These are phyloP conservation scores for Thelaira solivaga DNA, from an alignment of 2,888 invertebrate genomes.

Conservation along the genomic window DNA sequence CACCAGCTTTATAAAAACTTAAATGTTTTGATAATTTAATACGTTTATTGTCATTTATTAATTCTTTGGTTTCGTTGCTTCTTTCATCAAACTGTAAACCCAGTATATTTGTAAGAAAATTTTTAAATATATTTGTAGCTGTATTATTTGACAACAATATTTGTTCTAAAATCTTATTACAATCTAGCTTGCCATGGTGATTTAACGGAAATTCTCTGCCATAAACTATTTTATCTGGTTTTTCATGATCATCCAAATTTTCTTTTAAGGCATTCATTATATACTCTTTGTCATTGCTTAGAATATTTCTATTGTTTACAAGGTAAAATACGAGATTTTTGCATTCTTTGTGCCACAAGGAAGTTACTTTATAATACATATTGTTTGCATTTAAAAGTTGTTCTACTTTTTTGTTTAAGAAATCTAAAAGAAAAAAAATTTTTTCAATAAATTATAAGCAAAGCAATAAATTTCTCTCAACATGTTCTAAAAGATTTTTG, in stretches of 20 bases:
- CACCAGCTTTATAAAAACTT: constrained; percentile 67
- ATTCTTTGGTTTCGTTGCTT: background rate
- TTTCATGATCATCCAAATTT: constrained; percentile 76
- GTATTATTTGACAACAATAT: constrained; percentile 64
- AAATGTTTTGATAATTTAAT: constrained; percentile 43
- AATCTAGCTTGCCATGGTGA: constrained; percentile 83
- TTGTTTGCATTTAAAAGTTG: constrained; percentile 7
- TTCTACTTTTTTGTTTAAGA: constrained; percentile 41
- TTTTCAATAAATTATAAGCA: background rate
- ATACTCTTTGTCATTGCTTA: background rate
- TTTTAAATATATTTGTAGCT: constrained; percentile 78
- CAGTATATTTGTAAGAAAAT: constrained; percentile 77
- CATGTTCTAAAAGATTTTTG: too few relatives aligned
- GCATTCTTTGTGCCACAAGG: constrained; percentile 43
- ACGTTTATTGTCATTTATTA: constrained; percentile 25
- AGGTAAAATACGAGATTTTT: constrained; percentile 47
- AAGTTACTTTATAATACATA: constrained; percentile 9
- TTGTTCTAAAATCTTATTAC: constrained; percentile 27
- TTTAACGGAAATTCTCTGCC: constrained; percentile 81
- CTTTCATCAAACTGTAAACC: constrained; percentile 52
- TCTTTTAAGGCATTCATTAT: constrained; percentile 13
- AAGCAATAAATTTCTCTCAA: too few relatives aligned
- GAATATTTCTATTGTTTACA: background rate
- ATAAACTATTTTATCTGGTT: constrained; percentile 83
- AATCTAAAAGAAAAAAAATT: constrained; percentile 35